A percentile compares a stretch with the other conserved stretches of the same genome.
These are phyloP conservation scores for Coenobita brevimanus DNA, from an alignment of 1,140 invertebrate species.

Conservation along the genomic window DNA sequence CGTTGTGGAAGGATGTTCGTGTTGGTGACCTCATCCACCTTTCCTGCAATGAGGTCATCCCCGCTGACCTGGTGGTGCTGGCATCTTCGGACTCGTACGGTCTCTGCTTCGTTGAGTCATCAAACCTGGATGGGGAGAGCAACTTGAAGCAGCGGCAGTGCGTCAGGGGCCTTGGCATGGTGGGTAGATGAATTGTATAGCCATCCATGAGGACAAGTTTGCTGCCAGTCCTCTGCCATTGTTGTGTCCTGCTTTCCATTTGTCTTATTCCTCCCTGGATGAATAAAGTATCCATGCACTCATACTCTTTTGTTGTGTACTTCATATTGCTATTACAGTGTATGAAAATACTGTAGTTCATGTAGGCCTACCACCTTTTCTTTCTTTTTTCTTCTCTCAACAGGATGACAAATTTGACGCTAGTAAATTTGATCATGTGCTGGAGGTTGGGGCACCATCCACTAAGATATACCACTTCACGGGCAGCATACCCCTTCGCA, in stretches of 20 bases:
- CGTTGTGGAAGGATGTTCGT: constrained; percentile 89
- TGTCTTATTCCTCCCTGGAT: too few species aligned
- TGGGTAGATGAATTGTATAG: constrained; percentile 8
- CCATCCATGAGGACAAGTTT: neutral
- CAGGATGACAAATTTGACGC: constrained; percentile 67
- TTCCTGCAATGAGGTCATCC: constrained; percentile 96
- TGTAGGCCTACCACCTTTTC: too few species aligned
- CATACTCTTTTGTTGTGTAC: neutral
- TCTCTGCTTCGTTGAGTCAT: constrained; percentile 88
- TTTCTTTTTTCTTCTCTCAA: neutral
- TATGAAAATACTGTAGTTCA: neutral
- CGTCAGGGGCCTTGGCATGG: constrained; percentile 78
- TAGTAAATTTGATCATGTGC: constrained; percentile 83
- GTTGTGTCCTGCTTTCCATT: too few species aligned
- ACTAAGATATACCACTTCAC: constrained; percentile 97
- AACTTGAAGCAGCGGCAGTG: constrained; percentile 97
- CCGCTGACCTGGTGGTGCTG: constrained; percentile 94
- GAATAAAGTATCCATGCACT: neutral
- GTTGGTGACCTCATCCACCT: constrained; percentile 97
- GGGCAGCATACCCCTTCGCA: constrained; percentile 89
- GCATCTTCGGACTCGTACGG: constrained; percentile 93
- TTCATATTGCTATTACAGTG: neutral
- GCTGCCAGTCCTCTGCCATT: too few species aligned
- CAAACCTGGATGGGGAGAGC: constrained; percentile 98
- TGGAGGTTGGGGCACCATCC: constrained; percentile 94